A percentile compares a stretch with the other conserved stretches of the same genome.
phyloP scores from a whole-genome alignment of 2,113 vertebrate species.

The Zapornia atra region DNA sequence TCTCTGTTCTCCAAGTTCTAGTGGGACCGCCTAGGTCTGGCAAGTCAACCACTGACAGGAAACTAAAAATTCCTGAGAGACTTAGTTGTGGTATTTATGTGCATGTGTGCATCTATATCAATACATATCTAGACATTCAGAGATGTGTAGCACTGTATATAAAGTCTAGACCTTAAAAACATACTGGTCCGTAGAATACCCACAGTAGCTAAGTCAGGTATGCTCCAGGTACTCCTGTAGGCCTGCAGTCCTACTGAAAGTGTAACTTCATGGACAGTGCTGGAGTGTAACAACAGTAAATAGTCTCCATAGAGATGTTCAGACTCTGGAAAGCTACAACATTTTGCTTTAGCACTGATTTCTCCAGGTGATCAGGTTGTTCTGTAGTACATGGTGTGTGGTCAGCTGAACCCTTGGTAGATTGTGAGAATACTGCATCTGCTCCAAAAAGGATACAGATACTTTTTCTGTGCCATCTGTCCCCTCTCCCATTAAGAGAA shows the following conservation, averaged over 20 bases:
- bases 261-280: not conserved
- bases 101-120: not conserved
- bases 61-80: slow-evolving; percentile 12
- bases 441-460: not conserved
- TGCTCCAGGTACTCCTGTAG: not conserved
- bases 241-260: not conserved
- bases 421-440: not conserved
- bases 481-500: not conserved
- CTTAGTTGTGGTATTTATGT: not conserved
- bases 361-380: not conserved
- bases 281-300: not conserved
- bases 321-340: not conserved
- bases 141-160: not conserved
- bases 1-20: not conserved
- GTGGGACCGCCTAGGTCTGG: not conserved
- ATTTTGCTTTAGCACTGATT: not conserved
- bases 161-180: not conserved
- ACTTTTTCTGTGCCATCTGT: not conserved
- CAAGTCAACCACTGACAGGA: not conserved
- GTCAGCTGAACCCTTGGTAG: not conserved
- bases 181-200: not conserved
- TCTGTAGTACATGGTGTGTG: not conserved
- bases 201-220: not conserved
- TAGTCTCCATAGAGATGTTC: not conserved
- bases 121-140: not conserved